phyloP scores from a whole-genome alignment of 2,797 vertebrate species.

The Lindbergichthys nudifrons region DNA sequence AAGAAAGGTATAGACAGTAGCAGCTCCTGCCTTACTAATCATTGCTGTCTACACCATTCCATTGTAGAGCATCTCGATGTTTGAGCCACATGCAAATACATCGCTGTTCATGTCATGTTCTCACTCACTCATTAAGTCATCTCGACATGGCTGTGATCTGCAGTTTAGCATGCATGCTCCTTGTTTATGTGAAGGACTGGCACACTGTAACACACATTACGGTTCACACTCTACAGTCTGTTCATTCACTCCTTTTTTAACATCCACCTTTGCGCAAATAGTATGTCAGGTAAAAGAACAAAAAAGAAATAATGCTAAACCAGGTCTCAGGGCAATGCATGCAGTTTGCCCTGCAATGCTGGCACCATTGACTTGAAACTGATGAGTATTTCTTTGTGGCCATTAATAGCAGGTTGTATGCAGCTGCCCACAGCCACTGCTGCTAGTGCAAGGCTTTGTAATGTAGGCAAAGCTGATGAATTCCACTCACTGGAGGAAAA shows the following conservation, averaged over 20 bases:
- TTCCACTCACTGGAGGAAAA: constrained; percentile 57
- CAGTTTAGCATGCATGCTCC: constrained; percentile 68
- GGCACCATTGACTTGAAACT: constrained; percentile 53
- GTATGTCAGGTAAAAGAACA: constrained; percentile 62
- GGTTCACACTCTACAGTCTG: constrained; percentile 25
- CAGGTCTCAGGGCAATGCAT: constrained; percentile 77
- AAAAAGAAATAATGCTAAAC: constrained; percentile 58
- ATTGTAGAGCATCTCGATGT: constrained; percentile 53
- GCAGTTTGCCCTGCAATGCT: constrained; percentile 74
- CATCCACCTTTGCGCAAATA: constrained; percentile 58
- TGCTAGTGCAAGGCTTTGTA: constrained; percentile 67
- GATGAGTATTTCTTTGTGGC: constrained; percentile 59
- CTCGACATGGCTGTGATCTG: constrained; percentile 44
- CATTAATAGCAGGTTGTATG: constrained; percentile 60
- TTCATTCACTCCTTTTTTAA: constrained; percentile 55
- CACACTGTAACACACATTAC: constrained; percentile 40
- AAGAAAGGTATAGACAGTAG: constrained; percentile 36
- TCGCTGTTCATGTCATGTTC: constrained; percentile 29
- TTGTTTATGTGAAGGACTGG: constrained; percentile 58
- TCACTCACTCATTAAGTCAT: constrained; percentile 26
- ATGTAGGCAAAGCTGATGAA: constrained; percentile 61
- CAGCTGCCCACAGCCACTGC: constrained; percentile 57
- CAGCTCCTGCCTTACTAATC: constrained; percentile 46
- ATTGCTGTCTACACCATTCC: constrained; percentile 36
- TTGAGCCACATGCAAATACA: constrained; percentile 57